Percentiles rank a stretch among this genome's conserved stretches.
These are phyloP conservation scores for Glossosoma conforme DNA, from an alignment of 1,140 invertebrate genomes.

Conservation along the genomic window DNA sequence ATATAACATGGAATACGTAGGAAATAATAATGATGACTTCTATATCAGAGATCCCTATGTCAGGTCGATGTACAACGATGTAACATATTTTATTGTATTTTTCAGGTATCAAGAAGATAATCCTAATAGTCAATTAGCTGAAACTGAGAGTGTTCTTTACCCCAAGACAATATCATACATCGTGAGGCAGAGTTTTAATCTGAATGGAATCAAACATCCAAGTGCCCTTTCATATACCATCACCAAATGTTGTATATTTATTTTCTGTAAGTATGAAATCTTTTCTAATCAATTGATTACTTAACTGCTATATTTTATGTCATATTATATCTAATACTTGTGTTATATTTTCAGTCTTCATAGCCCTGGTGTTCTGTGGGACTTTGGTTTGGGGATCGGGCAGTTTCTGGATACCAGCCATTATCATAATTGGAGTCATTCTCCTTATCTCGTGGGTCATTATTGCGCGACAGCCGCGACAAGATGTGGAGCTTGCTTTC, in stretches of 20 bases:
- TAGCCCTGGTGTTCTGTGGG: constrained; percentile 36
- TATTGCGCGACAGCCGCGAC: constrained; percentile 41
- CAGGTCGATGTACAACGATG: no score
- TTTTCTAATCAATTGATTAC: no score
- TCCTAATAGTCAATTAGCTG: constrained; percentile 4
- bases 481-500: constrained; percentile 26
- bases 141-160: constrained; percentile 11
- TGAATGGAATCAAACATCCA: constrained; percentile 46
- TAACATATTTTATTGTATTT: no score
- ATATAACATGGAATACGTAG: no score
- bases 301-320: not conserved
- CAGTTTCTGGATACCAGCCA: constrained; percentile 25
- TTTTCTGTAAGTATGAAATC: constrained; percentile 50
- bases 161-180: constrained; percentile 33
- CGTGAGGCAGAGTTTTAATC: constrained; percentile 50
- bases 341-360: constrained; percentile 34
- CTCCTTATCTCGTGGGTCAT: constrained; percentile 38
- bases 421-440: constrained; percentile 33
- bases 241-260: constrained; percentile 53
- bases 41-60: no score
- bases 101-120: constrained; percentile 20
- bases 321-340: not conserved
- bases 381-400: constrained; percentile 28
- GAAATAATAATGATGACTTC: no score
- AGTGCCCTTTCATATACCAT: constrained; percentile 53